Evolutionary conservation across 1,140 invertebrate genomes (phyloP), one percentile per base, ranked within the genome.

Genomic region (Aphis craccivora): DNA sequence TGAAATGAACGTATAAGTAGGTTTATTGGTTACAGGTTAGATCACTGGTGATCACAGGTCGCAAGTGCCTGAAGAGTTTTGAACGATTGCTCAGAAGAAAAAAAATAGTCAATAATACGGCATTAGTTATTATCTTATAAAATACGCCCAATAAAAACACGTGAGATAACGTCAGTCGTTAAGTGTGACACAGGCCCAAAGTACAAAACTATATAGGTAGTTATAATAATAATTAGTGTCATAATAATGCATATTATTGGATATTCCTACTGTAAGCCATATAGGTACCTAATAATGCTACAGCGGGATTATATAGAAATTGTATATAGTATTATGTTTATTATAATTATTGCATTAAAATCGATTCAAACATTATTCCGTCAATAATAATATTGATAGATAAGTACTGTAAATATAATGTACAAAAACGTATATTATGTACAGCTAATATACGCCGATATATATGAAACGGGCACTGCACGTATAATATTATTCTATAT

Each of bases 91-190:
- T 60, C 14, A 25, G 60, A 35, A 76, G n/a, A n/a, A 67, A 25
- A 67, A 25, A 89, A 53, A 35, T 40, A 90, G 53, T 60, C 88
- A 60, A 90, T 90, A 90, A 35, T 90, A 60, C 11, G 37, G 14
- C 53, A 90, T 67, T 67, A 60, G 37, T 90, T 60, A 90, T 90
- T 60, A 90, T 90, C 53, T 90, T 67, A 67, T n/a, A 90, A 90
- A 90, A 23, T 55, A 90, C 53, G 18, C 23, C 55, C 53, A 67
- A 90, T 90, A 60, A 60, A 90, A 90, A 90, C 89, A 67, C 53
- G 30, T 40, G 9, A 90, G 89, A 90, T 90, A 90, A 90, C 53
- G 89, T 2, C 4, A 7, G 37, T 90, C 89, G 53, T 90, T 90
- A 90, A 90, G 89, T 43, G 89, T 43, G 53, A 43, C 89, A 60